These are phyloP conservation scores for Petrolisthes cinctipes DNA, from an alignment of 2,888 invertebrate species.

Conservation along the genomic window DNA sequence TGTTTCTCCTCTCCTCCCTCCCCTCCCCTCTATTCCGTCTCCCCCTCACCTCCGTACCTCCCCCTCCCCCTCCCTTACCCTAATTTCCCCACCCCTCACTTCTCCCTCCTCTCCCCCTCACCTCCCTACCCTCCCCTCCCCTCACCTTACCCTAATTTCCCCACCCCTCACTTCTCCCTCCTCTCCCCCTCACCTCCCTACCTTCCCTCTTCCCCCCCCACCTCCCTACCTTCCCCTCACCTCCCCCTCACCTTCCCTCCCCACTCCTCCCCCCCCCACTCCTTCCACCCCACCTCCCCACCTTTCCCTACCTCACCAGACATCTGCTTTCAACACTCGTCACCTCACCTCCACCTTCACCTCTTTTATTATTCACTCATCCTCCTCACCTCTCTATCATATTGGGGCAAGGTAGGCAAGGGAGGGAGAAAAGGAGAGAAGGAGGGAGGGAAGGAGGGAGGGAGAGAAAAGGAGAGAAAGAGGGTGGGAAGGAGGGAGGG, in stretches of 20 bases:
- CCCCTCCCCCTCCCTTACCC: not conserved
- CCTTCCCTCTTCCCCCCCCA: not conserved
- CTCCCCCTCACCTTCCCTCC: not conserved
- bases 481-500: not conserved
- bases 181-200: not conserved
- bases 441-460: not conserved
- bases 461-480: conserved; percentile 1
- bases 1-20: not conserved
- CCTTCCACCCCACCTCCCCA: not conserved
- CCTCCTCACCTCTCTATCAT: not conserved
- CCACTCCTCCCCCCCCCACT: not conserved
- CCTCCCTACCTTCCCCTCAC: not conserved
- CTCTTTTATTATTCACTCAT: not conserved
- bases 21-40: not conserved
- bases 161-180: not conserved
- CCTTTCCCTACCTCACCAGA: not conserved
- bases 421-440: not conserved
- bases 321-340: not conserved
- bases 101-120: too few relatives aligned
- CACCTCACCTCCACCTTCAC: not conserved
- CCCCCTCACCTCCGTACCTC: not conserved
- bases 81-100: not conserved
- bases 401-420: not conserved
- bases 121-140: not conserved
- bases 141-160: not conserved